phyloP scores from a whole-genome alignment of 2,888 invertebrate species.

The Acanthococcus lagerstroemiae region DNA sequence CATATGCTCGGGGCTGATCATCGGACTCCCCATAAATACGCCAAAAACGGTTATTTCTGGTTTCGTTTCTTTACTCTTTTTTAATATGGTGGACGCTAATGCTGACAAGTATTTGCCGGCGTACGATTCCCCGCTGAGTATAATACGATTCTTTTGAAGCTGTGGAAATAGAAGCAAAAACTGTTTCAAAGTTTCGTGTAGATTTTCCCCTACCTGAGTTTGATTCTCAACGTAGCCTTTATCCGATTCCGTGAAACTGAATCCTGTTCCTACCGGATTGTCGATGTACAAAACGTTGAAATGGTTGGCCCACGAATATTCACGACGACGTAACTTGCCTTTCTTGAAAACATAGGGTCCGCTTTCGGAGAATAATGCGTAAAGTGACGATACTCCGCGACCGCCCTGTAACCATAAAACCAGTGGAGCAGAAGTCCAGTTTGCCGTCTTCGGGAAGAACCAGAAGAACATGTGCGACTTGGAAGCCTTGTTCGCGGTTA shows the following conservation, averaged over 20 bases:
- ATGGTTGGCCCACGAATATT: slow-evolving; percentile 69
- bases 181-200: slow-evolving; percentile 48
- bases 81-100: slow-evolving; percentile 47
- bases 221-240: slow-evolving; percentile 58
- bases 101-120: slow-evolving; percentile 50
- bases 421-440: slow-evolving; percentile 46
- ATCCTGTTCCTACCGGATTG: slow-evolving; percentile 87
- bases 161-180: slow-evolving; percentile 52
- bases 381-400: slow-evolving; percentile 49
- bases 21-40: slow-evolving; percentile 47
- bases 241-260: slow-evolving; percentile 70
- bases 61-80: slow-evolving; percentile 41
- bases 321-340: slow-evolving; percentile 37
- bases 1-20: slow-evolving; percentile 47
- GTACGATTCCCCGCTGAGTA: slow-evolving; percentile 54
- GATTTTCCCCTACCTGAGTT: slow-evolving; percentile 47
- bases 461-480: background rate
- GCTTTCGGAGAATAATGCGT: slow-evolving; percentile 50
- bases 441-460: background rate
- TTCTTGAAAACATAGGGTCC: slow-evolving; percentile 44
- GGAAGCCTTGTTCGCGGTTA: background rate
- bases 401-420: slow-evolving; percentile 56
- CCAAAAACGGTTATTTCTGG: slow-evolving; percentile 46
- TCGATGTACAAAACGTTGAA: slow-evolving; percentile 81
- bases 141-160: slow-evolving; percentile 48